phyloP scores from a whole-genome alignment of 1,140 invertebrate species.

The Nilaparvata lugens region DNA sequence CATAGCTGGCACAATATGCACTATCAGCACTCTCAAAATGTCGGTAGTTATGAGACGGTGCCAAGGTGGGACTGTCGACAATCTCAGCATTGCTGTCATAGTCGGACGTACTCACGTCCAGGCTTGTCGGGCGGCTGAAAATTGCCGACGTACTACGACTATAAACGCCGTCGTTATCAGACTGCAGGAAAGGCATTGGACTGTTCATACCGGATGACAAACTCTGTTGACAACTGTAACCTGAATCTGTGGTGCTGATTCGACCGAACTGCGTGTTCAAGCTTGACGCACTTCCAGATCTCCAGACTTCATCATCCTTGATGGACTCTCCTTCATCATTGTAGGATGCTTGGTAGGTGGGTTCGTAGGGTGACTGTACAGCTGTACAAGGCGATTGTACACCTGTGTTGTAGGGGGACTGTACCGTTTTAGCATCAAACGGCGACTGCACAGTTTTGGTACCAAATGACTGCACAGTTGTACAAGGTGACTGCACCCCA shows the following conservation, averaged over 20 bases:
- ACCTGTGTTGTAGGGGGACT: too few species aligned
- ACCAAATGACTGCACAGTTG: too few species aligned
- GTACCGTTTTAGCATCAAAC: too few species aligned
- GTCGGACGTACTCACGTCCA: neutral
- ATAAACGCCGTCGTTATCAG: neutral
- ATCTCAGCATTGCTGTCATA: neutral
- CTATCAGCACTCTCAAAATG: too few species aligned
- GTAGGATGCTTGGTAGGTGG: too few species aligned
- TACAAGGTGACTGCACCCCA: too few species aligned
- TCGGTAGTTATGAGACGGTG: neutral
- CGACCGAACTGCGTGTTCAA: neutral
- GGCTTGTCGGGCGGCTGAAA: neutral
- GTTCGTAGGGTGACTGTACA: too few species aligned
- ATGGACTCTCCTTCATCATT: neutral
- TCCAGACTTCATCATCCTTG: neutral
- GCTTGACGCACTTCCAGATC: neutral
- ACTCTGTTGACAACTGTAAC: neutral
- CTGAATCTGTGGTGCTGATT: neutral
- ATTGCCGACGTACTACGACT: neutral
- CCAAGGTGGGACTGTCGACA: neutral
- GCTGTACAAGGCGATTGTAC: too few species aligned
- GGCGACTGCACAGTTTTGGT: too few species aligned
- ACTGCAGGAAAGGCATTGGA: neutral
- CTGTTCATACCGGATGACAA: neutral
- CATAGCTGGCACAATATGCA: too few species aligned